phyloP scores from a whole-genome alignment of 2,888 invertebrate genomes.

The Heliconius aoede region DNA sequence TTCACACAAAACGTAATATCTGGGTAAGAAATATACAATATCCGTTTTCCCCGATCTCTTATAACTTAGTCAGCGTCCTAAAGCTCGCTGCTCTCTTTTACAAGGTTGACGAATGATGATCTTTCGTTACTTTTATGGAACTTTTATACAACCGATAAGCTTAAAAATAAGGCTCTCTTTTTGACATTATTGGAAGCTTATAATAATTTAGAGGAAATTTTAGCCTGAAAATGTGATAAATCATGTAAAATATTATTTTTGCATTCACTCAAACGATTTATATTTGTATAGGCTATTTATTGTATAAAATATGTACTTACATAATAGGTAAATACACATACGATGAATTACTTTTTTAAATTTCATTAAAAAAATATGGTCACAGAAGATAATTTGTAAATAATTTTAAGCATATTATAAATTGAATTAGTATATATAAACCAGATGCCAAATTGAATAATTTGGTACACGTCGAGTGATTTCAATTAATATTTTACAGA shows the following conservation, averaged over 20 bases:
- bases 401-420: too few relatives aligned
- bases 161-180: conserved; percentile 36
- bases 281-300: too few relatives aligned
- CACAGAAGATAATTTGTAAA: too few relatives aligned
- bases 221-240: conserved; percentile 1
- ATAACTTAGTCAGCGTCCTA: conserved; percentile 46
- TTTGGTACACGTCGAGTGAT: conserved; percentile 10
- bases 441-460: conserved; percentile 9
- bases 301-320: too few relatives aligned
- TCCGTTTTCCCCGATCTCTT: conserved; percentile 28
- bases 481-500: conserved; percentile 20
- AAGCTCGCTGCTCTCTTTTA: conserved; percentile 55
- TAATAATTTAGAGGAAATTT: conserved; percentile 11
- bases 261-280: not conserved
- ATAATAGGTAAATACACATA: too few relatives aligned
- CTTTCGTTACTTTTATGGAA: conserved; percentile 50
- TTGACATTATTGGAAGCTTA: conserved; percentile 27
- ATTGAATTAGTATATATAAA: not conserved
- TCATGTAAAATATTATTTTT: not conserved
- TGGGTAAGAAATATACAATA: not conserved
- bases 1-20: not conserved
- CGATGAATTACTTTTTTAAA: too few relatives aligned
- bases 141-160: conserved; percentile 40
- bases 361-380: too few relatives aligned
- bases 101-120: conserved; percentile 63